These are phyloP conservation scores for Galemys pyrenaicus DNA, from an alignment of 2,113 vertebrate species.

Conservation along the genomic window DNA sequence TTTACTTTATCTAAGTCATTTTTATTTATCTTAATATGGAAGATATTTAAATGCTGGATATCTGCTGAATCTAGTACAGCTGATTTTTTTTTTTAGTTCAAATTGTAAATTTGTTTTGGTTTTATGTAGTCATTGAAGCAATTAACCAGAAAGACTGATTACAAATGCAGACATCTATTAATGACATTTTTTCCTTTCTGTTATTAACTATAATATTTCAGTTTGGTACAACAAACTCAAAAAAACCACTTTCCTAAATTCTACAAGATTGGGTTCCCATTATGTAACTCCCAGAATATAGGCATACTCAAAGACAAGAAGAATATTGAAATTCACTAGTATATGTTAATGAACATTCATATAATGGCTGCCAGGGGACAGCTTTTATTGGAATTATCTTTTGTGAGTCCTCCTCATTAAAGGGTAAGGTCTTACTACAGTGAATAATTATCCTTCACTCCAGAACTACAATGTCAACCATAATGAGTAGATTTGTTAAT, in stretches of 20 bases:
- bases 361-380: neutral
- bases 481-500: neutral
- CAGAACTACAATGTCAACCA: neutral
- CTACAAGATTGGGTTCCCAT: neutral
- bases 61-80: neutral
- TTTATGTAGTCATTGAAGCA: neutral
- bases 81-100: neutral
- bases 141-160: slow-evolving; percentile 13
- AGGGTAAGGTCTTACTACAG: neutral
- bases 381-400: slow-evolving; percentile 29
- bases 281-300: neutral
- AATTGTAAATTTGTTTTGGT: neutral
- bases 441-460: slow-evolving; percentile 15
- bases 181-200: neutral
- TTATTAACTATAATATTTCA: neutral
- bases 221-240: neutral
- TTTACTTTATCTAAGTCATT: neutral
- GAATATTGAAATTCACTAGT: neutral
- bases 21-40: neutral
- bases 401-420: neutral
- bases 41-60: neutral
- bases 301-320: neutral
- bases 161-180: neutral
- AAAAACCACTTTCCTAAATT: neutral
- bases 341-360: slow-evolving; percentile 6